A percentile compares a stretch with the other conserved stretches of the same genome.
phyloP scores from a whole-genome alignment of 1,140 invertebrate species.

The Drosophila azteca region DNA sequence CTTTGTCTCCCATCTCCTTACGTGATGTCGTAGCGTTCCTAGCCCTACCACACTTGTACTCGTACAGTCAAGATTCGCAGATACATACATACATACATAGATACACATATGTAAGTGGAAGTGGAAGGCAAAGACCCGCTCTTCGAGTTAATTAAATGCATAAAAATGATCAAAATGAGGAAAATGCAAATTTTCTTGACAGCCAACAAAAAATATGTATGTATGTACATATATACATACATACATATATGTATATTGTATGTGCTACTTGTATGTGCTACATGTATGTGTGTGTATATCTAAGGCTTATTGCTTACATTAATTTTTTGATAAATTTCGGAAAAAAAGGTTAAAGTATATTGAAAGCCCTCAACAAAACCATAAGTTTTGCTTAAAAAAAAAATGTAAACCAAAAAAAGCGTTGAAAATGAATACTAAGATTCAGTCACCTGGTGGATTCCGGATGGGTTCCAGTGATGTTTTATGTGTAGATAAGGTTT shows the following conservation, averaged over 20 bases:
- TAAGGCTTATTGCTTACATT: conserved; percentile 63
- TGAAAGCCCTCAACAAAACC: conserved; percentile 63
- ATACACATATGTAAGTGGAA: no score
- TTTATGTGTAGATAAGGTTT: no score
- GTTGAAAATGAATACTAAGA: background rate
- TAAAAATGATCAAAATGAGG: conserved; percentile 2
- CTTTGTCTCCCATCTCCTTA: no score
- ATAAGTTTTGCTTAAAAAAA: conserved; percentile 39
- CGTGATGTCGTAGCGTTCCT: no score
- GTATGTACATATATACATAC: background rate
- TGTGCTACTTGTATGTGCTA: background rate
- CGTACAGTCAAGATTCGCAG: no score
- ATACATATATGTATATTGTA: no score
- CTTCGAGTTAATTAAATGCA: conserved; percentile 76
- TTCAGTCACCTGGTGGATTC: no score
- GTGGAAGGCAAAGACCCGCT: conserved; percentile 47
- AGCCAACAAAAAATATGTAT: conserved; percentile 2
- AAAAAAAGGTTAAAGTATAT: conserved; percentile 57
- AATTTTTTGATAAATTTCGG: conserved; percentile 77
- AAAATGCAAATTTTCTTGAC: conserved; percentile 69
- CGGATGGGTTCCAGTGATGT: no score
- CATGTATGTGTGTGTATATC: conserved; percentile 35
- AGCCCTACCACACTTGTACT: no score
- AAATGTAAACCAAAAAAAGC: conserved; percentile 17
- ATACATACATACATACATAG: no score